Percentiles rank a stretch among this genome's conserved stretches.
Evolutionary conservation across 2,888 invertebrate genomes (phyloP).

Genomic region (Oithona nana): DNA sequence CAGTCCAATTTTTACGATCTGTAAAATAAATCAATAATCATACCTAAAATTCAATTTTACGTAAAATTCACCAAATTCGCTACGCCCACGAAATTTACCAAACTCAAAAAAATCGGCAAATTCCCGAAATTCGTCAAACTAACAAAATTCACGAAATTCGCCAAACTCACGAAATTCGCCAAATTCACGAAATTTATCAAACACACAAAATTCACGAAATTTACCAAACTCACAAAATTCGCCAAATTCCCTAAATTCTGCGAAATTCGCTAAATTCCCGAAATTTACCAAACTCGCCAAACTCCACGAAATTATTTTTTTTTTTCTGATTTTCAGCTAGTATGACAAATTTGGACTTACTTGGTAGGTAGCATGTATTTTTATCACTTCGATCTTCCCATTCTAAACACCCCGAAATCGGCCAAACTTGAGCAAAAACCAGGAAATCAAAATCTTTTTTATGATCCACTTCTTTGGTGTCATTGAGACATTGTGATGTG

Average conservation of each 20-base stretch:
- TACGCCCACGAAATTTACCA: too few species aligned
- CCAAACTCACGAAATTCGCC: not conserved
- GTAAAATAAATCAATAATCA: conserved; percentile 19
- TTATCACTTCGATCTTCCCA: conserved; percentile 42
- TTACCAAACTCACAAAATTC: not conserved
- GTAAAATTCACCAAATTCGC: too few species aligned
- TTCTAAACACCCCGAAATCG: conserved; percentile 44
- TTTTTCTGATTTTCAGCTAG: not conserved
- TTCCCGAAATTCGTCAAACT: not conserved
- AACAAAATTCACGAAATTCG: not conserved
- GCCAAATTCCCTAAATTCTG: too few species aligned
- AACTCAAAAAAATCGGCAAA: too few species aligned
- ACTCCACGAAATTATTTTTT: too few species aligned
- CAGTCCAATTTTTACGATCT: conserved; percentile 44
- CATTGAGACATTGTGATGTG: not conserved
- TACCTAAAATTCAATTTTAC: too few species aligned
- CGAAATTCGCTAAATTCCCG: not conserved
- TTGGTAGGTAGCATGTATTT: conserved; percentile 44
- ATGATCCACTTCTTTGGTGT: conserved; percentile 22
- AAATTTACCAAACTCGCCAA: not conserved
- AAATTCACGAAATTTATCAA: too few species aligned
- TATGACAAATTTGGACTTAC: not conserved
- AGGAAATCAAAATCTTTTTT: conserved; percentile 36
- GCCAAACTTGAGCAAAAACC: conserved; percentile 63
- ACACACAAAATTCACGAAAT: not conserved